Conservation (phyloP, 2,797 vertebrate genomes). For the Schizopygopsis pylzovi region DNA sequence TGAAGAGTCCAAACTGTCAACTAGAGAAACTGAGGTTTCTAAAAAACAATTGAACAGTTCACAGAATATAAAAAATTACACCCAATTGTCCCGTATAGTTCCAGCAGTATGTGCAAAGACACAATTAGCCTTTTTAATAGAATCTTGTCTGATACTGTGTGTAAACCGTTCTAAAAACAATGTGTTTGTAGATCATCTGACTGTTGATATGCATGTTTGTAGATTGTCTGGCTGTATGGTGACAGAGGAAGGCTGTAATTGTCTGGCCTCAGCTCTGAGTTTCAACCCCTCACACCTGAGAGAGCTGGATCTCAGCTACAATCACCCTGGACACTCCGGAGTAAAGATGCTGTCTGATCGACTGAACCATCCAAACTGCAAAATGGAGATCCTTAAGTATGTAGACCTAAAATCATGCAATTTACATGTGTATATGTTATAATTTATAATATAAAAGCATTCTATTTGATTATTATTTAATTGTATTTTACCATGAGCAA, state of each 20-base stretch:
- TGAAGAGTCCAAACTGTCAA: constrained; percentile 38
- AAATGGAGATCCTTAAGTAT: not conserved
- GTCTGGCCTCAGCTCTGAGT: not conserved
- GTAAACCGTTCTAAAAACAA: not conserved
- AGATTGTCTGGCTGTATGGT: constrained; percentile 24
- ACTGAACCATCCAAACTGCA: constrained; percentile 8
- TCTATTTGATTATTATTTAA: not conserved
- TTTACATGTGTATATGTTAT: not conserved
- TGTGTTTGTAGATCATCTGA: not conserved
- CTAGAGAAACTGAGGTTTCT: constrained; percentile 33
- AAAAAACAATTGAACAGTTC: not conserved
- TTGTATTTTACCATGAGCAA: no score
- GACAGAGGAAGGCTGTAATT: constrained; percentile 11
- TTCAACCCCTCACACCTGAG: not conserved
- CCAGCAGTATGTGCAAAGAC: not conserved
- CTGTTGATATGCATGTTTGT: not conserved
- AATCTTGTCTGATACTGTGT: not conserved
- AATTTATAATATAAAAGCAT: not conserved
- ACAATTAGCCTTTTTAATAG: not conserved
- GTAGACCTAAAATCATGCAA: not conserved
- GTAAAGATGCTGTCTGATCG: not conserved
- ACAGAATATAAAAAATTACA: not conserved
- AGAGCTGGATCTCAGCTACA: constrained; percentile 20
- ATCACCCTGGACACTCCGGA: not conserved
- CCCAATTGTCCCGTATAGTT: not conserved